phyloP scores from a whole-genome alignment of 1,140 invertebrate genomes.

The Drosophila arizonae region DNA sequence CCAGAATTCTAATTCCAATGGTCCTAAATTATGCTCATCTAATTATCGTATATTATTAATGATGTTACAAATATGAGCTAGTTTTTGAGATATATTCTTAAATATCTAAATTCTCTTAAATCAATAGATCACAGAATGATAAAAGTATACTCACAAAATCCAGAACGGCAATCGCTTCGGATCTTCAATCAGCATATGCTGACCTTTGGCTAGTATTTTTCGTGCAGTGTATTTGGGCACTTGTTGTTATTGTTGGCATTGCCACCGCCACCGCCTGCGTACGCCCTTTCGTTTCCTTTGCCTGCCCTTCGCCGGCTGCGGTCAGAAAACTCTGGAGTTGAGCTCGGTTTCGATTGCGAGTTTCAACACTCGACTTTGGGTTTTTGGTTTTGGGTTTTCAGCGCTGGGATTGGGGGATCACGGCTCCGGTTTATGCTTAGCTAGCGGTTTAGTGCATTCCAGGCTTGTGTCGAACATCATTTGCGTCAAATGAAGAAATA shows the following conservation, averaged over 20 bases:
- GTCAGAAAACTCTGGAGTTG: slow-evolving; percentile 34
- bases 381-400: slow-evolving; percentile 11
- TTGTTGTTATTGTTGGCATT: slow-evolving; percentile 39
- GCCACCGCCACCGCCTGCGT: background rate
- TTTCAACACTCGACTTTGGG: slow-evolving; percentile 1
- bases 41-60: too few relatives aligned
- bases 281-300: background rate
- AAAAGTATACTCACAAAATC: too few relatives aligned
- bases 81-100: too few relatives aligned
- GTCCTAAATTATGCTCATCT: too few relatives aligned
- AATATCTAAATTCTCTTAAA: too few relatives aligned
- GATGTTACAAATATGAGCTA: too few relatives aligned
- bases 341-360: slow-evolving; percentile 21
- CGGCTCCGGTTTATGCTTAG: slow-evolving; percentile 44
- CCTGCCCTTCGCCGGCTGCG: slow-evolving; percentile 27
- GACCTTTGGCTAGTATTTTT: slow-evolving; percentile 1
- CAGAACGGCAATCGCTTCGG: background rate
- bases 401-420: background rate
- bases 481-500: slow-evolving; percentile 77
- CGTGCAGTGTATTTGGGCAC: slow-evolving; percentile 51
- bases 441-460: slow-evolving; percentile 77
- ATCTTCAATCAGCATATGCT: background rate
- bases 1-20: too few relatives aligned
- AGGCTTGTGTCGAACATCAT: slow-evolving; percentile 50
- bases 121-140: too few relatives aligned